These are phyloP conservation scores for Perca schrenkii DNA, from an alignment of 2,113 vertebrate genomes.

Conservation along the genomic window DNA sequence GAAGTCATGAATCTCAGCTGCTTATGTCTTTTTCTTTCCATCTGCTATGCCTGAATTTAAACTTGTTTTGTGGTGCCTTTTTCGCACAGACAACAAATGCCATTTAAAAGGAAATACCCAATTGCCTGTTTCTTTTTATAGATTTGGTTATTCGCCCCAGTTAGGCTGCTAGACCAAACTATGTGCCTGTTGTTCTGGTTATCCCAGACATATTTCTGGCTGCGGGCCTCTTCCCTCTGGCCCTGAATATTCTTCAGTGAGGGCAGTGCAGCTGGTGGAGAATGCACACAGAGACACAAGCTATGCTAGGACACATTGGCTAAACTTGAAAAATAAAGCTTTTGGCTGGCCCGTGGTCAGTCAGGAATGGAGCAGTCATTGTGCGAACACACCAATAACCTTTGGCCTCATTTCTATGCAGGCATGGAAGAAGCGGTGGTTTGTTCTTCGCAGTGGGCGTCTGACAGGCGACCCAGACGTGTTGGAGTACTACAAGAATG, in stretches of 20 bases:
- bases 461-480: constrained; percentile 97
- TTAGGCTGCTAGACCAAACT: constrained; percentile 67
- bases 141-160: constrained; percentile 54
- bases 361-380: constrained; percentile 59
- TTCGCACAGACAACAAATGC: constrained; percentile 37
- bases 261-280: constrained; percentile 54
- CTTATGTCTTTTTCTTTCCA: background rate
- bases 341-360: constrained; percentile 57
- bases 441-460: constrained; percentile 96
- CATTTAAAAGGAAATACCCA: constrained; percentile 41
- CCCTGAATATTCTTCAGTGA: constrained; percentile 32
- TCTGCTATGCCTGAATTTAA: constrained; percentile 19
- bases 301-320: constrained; percentile 44
- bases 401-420: constrained; percentile 76
- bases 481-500: constrained; percentile 99
- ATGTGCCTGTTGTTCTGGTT: constrained; percentile 74
- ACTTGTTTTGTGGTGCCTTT: constrained; percentile 24
- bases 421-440: constrained; percentile 99
- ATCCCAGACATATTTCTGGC: constrained; percentile 73
- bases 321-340: constrained; percentile 64
- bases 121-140: constrained; percentile 67
- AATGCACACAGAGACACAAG: constrained; percentile 46
- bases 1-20: constrained; percentile 12
- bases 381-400: constrained; percentile 66
- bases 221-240: constrained; percentile 61